Base-by-base conservation (phyloP, 2,113 vertebrate species). In the Hylia prasina region DNA sequence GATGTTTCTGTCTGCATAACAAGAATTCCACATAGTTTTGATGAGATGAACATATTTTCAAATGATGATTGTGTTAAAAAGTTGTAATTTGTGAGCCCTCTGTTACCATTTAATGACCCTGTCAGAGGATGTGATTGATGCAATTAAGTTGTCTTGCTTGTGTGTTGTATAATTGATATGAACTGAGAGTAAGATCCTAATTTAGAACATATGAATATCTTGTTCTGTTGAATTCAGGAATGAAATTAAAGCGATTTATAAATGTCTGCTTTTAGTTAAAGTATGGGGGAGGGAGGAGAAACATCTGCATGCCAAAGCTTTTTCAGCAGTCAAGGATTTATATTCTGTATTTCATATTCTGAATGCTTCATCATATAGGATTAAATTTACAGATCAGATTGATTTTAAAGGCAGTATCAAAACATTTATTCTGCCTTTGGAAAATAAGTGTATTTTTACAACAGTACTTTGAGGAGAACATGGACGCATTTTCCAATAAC, bases 111-210 rank as follows among this genome's bases (percentile, higher is more conserved):
- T 98, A 98, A 97, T 98, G 97, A 97, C 96, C 97, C 96, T 97
- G 98, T 98, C 98, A 97, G 96, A 98, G 95, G 96, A 96, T 97
- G 90, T 97, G 97, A 98, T 98, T 98, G 98, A 98, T 97, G 95
- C 98, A 98, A 98, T 97, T 97, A 98, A 98, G 97, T 97, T 98
- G 98, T 98, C 98, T 98, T 98, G 97, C 97, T 97, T 98, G 98
- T 98, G 98, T 98, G 98, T 98, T 98, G 97, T 97, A 98, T 98
- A 99, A 99, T 98, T 98, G 98, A 98, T 98, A 98, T 92, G 97
- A 98, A 98, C 98, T 98, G 98, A 97, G 95, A 98, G 97, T 98
- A 98, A 91, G 98, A 98, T 97, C 94, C 97, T 99, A 98, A 99
- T 98, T 98, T 96, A 91, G 97, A 98, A 98, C 98, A 98, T 97